Conservation (phyloP, 92 coral and sea anemone species). For the Parazoanthus swiftii region DNA sequence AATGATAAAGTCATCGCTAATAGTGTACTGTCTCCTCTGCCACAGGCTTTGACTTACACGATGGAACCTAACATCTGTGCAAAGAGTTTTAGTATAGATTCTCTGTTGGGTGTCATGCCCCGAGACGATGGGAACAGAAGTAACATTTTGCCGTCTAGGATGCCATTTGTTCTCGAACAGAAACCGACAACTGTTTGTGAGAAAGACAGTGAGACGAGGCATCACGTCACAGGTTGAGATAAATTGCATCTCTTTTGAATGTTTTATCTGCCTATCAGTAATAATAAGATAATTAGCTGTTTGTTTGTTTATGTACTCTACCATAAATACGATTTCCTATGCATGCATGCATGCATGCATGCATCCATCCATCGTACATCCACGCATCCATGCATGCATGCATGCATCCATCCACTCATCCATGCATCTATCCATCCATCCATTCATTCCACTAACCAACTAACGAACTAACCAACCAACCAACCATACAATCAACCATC, state of each 20-base stretch:
- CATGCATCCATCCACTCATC: background rate
- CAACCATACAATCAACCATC: too few species aligned
- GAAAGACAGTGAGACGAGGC: background rate
- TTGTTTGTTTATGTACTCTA: background rate
- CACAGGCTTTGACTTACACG: background rate
- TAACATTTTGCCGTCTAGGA: slow-evolving; percentile 6
- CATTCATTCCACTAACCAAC: too few species aligned
- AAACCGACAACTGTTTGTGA: background rate
- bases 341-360: background rate
- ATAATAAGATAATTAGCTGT: background rate
- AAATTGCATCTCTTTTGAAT: background rate
- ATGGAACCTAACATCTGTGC: slow-evolving; percentile 20
- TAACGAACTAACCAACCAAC: too few species aligned
- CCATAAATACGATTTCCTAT: background rate
- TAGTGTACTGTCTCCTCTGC: background rate
- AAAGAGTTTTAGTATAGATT: slow-evolving; percentile 39
- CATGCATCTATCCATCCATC: background rate
- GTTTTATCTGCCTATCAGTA: background rate
- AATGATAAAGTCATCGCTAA: background rate
- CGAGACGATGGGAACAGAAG: background rate
- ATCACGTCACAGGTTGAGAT: slow-evolving; percentile 19
- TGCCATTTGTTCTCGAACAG: background rate
- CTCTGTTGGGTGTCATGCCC: slow-evolving; percentile 28
- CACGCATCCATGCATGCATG: background rate
- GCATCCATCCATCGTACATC: background rate